phyloP scores from a whole-genome alignment of 2,113 vertebrate genomes.

The Bubo scandiacus region DNA sequence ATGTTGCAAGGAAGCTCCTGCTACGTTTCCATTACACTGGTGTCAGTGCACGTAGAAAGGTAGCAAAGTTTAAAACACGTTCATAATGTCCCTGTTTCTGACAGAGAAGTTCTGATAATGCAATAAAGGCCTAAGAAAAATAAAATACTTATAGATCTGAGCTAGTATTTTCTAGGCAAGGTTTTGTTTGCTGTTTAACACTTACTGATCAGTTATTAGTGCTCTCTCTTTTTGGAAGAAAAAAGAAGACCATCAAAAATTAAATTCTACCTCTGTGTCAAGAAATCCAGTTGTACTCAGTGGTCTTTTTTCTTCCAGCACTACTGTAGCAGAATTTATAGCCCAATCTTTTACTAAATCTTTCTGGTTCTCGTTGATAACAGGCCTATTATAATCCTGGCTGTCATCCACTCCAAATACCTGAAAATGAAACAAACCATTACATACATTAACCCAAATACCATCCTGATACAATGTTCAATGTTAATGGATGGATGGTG shows the following conservation, averaged over 20 bases:
- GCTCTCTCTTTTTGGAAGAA: slow-evolving; percentile 59
- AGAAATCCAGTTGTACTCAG: slow-evolving; percentile 79
- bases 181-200: slow-evolving; percentile 31
- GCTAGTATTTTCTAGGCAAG: background rate
- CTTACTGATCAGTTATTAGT: slow-evolving; percentile 51
- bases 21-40: slow-evolving; percentile 1
- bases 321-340: slow-evolving; percentile 76
- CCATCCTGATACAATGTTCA: slow-evolving; percentile 33
- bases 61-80: background rate
- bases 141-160: background rate
- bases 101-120: background rate
- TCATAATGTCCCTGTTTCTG: background rate
- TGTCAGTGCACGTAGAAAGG: background rate
- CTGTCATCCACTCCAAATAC: slow-evolving; percentile 93
- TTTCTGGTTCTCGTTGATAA: slow-evolving; percentile 79
- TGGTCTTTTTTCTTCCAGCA: slow-evolving; percentile 80
- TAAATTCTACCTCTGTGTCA: slow-evolving; percentile 82
- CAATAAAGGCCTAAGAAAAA: background rate
- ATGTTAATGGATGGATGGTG: slow-evolving; percentile 58
- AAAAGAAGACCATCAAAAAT: slow-evolving; percentile 63
- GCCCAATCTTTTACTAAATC: slow-evolving; percentile 81
- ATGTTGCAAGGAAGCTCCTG: background rate
- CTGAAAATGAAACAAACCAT: slow-evolving; percentile 80
- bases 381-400: slow-evolving; percentile 85
- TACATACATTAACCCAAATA: slow-evolving; percentile 69